These are phyloP conservation scores for Pseudorasbora parva DNA, from an alignment of 2,113 vertebrate species.

Conservation along the genomic window DNA sequence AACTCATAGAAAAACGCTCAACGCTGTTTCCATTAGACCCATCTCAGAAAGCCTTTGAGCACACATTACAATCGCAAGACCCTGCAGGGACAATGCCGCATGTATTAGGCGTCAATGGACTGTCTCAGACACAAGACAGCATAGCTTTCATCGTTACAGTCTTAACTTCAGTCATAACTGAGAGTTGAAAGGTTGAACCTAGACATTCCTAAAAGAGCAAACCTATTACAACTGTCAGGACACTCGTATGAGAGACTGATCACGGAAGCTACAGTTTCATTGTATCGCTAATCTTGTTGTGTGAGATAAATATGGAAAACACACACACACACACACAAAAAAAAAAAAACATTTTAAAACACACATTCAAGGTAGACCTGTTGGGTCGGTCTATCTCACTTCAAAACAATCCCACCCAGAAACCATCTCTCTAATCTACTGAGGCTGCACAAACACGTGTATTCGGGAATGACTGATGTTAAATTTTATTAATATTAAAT, in stretches of 20 bases:
- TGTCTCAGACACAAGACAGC: constrained; percentile 35
- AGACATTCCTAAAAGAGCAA: neutral
- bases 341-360: constrained; percentile 26
- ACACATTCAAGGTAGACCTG: constrained; percentile 50
- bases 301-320: neutral
- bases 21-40: constrained; percentile 16
- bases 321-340: no score
- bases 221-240: constrained; percentile 33
- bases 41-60: constrained; percentile 16
- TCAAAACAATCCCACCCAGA: constrained; percentile 13
- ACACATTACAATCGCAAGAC: constrained; percentile 28
- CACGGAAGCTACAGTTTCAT: neutral
- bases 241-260: neutral
- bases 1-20: constrained; percentile 5
- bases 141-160: neutral
- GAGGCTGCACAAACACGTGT: constrained; percentile 2
- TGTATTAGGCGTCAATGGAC: constrained; percentile 43
- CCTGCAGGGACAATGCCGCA: constrained; percentile 10
- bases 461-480: neutral
- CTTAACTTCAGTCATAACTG: constrained; percentile 34
- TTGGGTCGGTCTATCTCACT: constrained; percentile 50
- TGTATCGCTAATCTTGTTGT: neutral
- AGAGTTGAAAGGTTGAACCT: constrained; percentile 40
- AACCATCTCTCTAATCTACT: constrained; percentile 16
- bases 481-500: neutral